Evolutionary conservation across 2,113 vertebrate genomes (phyloP).

Genomic region (Polypterus bichir): DNA sequence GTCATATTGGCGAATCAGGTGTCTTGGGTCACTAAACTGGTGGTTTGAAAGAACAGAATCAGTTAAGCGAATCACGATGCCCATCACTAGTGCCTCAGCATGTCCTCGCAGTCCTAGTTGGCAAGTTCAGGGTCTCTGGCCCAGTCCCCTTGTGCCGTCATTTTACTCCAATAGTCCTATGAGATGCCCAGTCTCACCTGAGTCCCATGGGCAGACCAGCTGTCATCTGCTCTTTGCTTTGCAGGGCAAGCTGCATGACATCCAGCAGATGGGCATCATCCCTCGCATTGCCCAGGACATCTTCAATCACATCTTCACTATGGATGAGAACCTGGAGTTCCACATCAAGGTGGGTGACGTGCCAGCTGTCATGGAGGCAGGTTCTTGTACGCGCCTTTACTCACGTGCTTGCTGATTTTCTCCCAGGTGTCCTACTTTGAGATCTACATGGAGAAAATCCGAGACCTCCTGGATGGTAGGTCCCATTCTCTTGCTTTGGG

Average conservation of each 20-base stretch:
- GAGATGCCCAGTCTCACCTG: too few relatives aligned
- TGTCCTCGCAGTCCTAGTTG: neutral
- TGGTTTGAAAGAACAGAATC: too few relatives aligned
- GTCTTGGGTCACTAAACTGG: too few relatives aligned
- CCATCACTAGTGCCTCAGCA: neutral
- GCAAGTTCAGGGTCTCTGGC: neutral
- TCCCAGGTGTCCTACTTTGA: slow-evolving; percentile 88
- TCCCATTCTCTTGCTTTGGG: slow-evolving; percentile 7
- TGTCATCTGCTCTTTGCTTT: neutral
- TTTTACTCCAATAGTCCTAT: too few relatives aligned
- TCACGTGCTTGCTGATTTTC: too few relatives aligned
- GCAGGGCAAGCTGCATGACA: slow-evolving; percentile 78
- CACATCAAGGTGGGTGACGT: slow-evolving; percentile 69
- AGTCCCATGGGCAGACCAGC: too few relatives aligned
- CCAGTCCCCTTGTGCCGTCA: too few relatives aligned
- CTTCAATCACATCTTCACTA: slow-evolving; percentile 85
- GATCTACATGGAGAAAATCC: slow-evolving; percentile 93
- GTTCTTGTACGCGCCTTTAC: too few relatives aligned
- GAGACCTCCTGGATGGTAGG: slow-evolving; percentile 84
- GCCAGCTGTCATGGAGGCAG: too few relatives aligned
- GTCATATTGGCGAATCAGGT: too few relatives aligned
- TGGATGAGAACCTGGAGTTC: slow-evolving; percentile 90
- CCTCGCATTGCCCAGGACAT: slow-evolving; percentile 84
- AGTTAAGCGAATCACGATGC: too few relatives aligned
- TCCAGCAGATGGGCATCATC: slow-evolving; percentile 83